Percentiles rank a stretch among this genome's conserved stretches.
Evolutionary conservation across 2,113 vertebrate genomes (phyloP).

Genomic region (Galeopterus variegatus): DNA sequence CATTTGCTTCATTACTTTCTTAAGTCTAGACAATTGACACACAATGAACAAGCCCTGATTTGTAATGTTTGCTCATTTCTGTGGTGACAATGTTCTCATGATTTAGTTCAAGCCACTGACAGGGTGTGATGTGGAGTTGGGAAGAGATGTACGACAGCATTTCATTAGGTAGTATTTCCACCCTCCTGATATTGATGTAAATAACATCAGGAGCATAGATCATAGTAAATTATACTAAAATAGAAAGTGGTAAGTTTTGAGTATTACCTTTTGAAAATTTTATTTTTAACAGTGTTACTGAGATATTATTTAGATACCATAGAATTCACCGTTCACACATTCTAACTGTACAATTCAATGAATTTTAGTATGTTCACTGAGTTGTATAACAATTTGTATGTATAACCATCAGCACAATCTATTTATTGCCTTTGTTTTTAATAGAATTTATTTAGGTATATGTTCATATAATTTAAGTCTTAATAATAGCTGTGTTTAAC

Average conservation of each 20-base stretch:
- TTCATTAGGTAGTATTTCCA: neutral
- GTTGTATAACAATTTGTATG: neutral
- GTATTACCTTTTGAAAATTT: neutral
- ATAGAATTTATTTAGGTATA: neutral
- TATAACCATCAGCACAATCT: neutral
- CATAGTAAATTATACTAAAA: neutral
- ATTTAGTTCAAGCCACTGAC: neutral
- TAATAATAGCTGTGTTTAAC: neutral
- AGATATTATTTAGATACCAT: neutral
- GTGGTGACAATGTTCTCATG: neutral
- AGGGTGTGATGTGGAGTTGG: neutral
- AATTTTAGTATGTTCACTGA: neutral
- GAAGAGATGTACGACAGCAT: neutral
- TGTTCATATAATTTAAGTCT: conserved; percentile 13
- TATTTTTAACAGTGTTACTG: neutral
- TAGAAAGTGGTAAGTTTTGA: neutral
- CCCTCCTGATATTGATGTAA: neutral
- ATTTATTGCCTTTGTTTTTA: conserved; percentile 16
- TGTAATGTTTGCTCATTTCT: neutral
- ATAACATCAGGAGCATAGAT: neutral
- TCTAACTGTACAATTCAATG: neutral
- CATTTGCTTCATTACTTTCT: neutral
- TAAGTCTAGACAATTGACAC: neutral
- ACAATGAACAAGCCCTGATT: neutral
- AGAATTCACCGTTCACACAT: neutral